Conservation (phyloP, 2,797 vertebrate genomes). For the Dicrostonyx torquatus region DNA sequence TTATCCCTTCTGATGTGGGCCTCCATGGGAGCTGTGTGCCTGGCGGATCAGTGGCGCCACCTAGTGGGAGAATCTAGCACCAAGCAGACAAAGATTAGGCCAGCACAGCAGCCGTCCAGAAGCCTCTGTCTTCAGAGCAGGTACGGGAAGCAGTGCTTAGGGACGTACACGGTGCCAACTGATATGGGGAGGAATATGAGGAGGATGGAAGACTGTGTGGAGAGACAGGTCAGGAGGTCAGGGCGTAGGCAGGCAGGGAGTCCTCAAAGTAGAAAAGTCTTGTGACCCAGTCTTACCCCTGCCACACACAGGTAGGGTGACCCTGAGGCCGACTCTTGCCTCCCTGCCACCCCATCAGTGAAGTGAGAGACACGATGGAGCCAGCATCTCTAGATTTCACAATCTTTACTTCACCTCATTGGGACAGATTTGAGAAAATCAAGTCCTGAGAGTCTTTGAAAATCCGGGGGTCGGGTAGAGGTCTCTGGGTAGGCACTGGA, state of each 20-base stretch:
- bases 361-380: fast-evolving
- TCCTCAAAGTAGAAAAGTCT: neutral
- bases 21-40: fast-evolving
- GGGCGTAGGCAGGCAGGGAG: too few relatives aligned
- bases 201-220: neutral
- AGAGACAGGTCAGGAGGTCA: neutral
- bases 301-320: neutral
- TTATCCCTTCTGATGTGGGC: neutral
- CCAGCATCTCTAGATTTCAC: fast-evolving
- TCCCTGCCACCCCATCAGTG: neutral
- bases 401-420: neutral
- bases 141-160: fast-evolving
- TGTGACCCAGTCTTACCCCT: neutral
- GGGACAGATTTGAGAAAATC: neutral
- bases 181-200: neutral
- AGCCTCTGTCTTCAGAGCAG: neutral
- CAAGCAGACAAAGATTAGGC: neutral
- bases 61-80: neutral
- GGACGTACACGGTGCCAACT: neutral
- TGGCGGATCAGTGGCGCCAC: conserved; percentile 31
- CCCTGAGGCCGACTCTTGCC: neutral
- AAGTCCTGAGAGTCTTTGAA: neutral
- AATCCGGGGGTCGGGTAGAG: neutral
- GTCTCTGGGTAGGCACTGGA: neutral
- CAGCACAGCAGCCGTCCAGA: fast-evolving